These are phyloP conservation scores for Lasioglossum leucozonium DNA, from an alignment of 2,888 invertebrate genomes.

Conservation along the genomic window DNA sequence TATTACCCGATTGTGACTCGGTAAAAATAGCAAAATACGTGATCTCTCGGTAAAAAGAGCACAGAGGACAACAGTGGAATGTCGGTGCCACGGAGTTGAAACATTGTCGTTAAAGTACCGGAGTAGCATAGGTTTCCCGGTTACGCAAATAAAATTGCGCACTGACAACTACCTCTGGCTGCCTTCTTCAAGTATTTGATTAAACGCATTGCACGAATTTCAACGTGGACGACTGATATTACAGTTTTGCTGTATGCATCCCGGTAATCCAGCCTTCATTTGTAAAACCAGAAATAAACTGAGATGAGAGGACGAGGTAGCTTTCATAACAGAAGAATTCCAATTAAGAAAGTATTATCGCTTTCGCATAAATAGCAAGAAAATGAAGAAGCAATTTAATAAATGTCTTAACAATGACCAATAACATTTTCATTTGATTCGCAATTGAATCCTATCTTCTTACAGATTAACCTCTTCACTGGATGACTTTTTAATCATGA, in stretches of 20 bases:
- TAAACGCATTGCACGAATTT: slow-evolving; percentile 33
- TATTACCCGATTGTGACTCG: slow-evolving; percentile 10
- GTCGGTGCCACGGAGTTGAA: neutral
- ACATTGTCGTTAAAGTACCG: slow-evolving; percentile 30
- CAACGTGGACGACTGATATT: slow-evolving; percentile 5
- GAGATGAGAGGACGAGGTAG: neutral
- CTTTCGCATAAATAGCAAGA: neutral
- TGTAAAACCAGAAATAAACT: neutral
- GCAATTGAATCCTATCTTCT: neutral
- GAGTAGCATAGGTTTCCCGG: slow-evolving; percentile 16
- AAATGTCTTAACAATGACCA: neutral
- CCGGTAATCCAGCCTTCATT: neutral
- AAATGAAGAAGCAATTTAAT: neutral
- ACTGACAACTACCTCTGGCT: neutral
- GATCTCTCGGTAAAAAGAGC: neutral
- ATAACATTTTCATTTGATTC: neutral
- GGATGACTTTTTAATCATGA: too few species aligned
- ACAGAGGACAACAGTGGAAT: neutral
- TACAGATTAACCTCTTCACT: too few species aligned
- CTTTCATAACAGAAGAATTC: slow-evolving; percentile 1
- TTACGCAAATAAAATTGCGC: slow-evolving; percentile 36
- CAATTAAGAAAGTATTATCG: neutral
- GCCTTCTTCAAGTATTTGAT: slow-evolving; percentile 28
- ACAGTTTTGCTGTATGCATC: neutral
- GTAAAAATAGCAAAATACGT: neutral